phyloP scores from a whole-genome alignment of 2,888 invertebrate species.

The Aphodius granarius region DNA sequence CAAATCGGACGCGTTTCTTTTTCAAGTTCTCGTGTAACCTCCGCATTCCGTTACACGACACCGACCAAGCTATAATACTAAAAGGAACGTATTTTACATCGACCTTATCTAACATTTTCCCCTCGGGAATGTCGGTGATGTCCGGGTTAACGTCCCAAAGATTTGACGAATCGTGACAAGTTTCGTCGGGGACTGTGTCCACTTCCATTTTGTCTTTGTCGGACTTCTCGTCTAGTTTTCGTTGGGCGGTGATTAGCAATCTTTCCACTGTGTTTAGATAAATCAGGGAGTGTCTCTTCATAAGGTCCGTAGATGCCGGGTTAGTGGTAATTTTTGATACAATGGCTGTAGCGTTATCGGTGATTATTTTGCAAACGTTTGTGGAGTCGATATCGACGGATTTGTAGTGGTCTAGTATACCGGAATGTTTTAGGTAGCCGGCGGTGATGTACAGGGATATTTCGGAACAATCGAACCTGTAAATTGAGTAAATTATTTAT shows the following conservation, averaged over 20 bases:
- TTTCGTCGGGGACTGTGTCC: neutral
- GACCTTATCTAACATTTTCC: neutral
- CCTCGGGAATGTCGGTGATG: neutral
- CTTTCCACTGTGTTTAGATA: neutral
- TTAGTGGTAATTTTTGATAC: neutral
- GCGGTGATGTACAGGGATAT: neutral
- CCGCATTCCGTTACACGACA: slow-evolving; percentile 21
- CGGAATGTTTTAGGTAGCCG: neutral
- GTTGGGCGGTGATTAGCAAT: neutral
- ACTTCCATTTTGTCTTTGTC: neutral
- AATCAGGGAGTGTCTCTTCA: neutral
- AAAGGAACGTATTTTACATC: slow-evolving; percentile 12
- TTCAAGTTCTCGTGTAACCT: slow-evolving; percentile 13
- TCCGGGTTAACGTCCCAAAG: neutral
- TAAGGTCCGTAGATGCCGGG: neutral
- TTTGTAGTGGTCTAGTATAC: neutral
- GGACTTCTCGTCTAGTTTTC: neutral
- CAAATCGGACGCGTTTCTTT: slow-evolving; percentile 1
- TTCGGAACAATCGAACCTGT: neutral
- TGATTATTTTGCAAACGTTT: neutral
- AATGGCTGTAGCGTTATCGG: neutral
- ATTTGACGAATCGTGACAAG: neutral
- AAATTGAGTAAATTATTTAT: too few species aligned
- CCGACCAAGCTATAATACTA: slow-evolving; percentile 21
- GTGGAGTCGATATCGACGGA: neutral